phyloP scores from a whole-genome alignment of 2,888 invertebrate species.

The Phalangium opilio region DNA sequence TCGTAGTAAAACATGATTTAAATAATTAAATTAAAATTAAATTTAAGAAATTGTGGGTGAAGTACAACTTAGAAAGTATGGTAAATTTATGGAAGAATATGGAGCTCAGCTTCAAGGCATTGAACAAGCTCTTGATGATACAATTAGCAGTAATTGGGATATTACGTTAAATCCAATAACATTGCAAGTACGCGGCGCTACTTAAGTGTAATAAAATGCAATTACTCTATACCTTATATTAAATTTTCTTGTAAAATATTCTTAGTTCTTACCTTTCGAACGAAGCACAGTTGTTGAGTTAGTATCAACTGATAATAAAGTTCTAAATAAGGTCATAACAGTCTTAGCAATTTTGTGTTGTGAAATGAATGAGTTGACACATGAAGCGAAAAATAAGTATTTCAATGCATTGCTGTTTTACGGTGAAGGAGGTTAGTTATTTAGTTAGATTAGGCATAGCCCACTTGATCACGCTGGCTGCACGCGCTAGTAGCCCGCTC shows the following conservation, averaged over 20 bases:
- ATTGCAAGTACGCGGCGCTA: constrained; percentile 30
- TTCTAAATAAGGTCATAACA: constrained; percentile 45
- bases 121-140: constrained; percentile 33
- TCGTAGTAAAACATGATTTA: too few species aligned
- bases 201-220: too few species aligned
- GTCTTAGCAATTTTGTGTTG: constrained; percentile 61
- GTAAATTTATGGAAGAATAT: constrained; percentile 32
- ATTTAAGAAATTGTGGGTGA: constrained; percentile 33
- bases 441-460: neutral
- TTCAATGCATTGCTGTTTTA: constrained; percentile 47
- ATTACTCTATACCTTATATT: too few species aligned
- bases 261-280: constrained; percentile 42
- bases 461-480: too few species aligned
- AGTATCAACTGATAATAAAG: constrained; percentile 65
- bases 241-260: too few species aligned
- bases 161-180: constrained; percentile 32
- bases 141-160: constrained; percentile 32
- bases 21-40: too few species aligned
- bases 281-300: constrained; percentile 49
- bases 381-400: constrained; percentile 45
- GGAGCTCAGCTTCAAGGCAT: constrained; percentile 31
- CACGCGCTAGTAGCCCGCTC: too few species aligned
- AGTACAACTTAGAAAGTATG: constrained; percentile 31
- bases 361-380: constrained; percentile 52
- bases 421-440: constrained; percentile 46